Percentiles rank a stretch among this genome's conserved stretches.
Conservation (phyloP, 1,140 invertebrate species). For the Potamilus streckersoni region DNA sequence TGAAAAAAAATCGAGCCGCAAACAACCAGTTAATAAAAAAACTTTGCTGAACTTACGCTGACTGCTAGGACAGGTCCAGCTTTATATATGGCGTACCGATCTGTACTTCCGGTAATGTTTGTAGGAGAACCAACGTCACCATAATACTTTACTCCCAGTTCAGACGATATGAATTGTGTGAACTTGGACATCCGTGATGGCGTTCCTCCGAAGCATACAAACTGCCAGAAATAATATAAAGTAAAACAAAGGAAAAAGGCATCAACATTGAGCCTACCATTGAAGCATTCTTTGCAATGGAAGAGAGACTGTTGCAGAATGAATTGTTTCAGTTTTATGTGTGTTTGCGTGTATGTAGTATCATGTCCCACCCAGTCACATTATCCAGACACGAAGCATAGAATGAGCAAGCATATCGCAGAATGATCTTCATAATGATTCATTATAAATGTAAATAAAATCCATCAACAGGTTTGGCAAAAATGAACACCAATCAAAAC, state of each 20-base stretch:
- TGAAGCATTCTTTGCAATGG: too few relatives aligned
- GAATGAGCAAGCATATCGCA: too few relatives aligned
- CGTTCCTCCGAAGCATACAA: constrained; percentile 97
- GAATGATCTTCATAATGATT: too few relatives aligned
- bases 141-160: constrained; percentile 22
- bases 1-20: too few relatives aligned
- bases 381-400: too few relatives aligned
- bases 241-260: constrained; percentile 34
- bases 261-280: background rate
- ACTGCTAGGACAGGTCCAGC: constrained; percentile 90
- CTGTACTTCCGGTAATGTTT: constrained; percentile 40
- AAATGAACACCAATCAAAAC: too few relatives aligned
- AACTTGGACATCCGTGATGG: constrained; percentile 94
- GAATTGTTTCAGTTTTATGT: background rate
- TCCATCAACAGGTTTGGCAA: too few relatives aligned
- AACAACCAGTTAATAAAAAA: too few relatives aligned
- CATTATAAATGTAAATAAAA: too few relatives aligned
- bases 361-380: too few relatives aligned
- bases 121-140: constrained; percentile 16
- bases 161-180: constrained; percentile 28
- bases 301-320: constrained; percentile 32
- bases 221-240: constrained; percentile 73
- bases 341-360: too few relatives aligned
- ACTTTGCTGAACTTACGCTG: constrained; percentile 74
- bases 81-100: constrained; percentile 92